Evolutionary conservation across 2,113 vertebrate species (phyloP).

Genomic region (Danionella cerebrum): DNA sequence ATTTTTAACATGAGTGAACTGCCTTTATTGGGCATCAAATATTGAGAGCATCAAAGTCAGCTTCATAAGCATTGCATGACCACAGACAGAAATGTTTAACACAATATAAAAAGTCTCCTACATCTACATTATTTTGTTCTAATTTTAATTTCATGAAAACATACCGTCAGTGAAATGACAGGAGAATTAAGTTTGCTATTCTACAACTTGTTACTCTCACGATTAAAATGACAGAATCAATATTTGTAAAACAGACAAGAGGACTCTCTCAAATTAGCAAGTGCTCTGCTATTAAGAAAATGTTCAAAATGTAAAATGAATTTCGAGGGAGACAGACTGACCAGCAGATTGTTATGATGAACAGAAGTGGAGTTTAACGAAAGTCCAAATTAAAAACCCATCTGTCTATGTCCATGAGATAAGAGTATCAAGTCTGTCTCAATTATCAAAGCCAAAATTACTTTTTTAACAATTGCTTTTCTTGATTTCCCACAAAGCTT

Average conservation of each 20-base stretch:
- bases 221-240: background rate
- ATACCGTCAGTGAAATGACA: background rate
- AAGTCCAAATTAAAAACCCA: constrained; percentile 3
- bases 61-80: too few species aligned
- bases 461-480: too few species aligned
- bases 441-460: background rate
- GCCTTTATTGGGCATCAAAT: too few species aligned
- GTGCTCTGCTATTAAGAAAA: background rate
- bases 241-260: background rate
- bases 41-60: too few species aligned
- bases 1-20: too few species aligned
- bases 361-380: background rate
- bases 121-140: too few species aligned
- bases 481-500: constrained; percentile 3
- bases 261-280: background rate
- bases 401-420: background rate
- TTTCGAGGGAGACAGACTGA: background rate
- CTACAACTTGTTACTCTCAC: background rate
- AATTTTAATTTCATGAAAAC: background rate
- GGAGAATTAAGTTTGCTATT: background rate
- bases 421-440: constrained; percentile 2
- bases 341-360: background rate
- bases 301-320: constrained; percentile 11
- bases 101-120: too few species aligned
- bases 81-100: too few species aligned